These are phyloP conservation scores for Dinocampus coccinellae DNA, from an alignment of 2,888 invertebrate species.

Conservation along the genomic window DNA sequence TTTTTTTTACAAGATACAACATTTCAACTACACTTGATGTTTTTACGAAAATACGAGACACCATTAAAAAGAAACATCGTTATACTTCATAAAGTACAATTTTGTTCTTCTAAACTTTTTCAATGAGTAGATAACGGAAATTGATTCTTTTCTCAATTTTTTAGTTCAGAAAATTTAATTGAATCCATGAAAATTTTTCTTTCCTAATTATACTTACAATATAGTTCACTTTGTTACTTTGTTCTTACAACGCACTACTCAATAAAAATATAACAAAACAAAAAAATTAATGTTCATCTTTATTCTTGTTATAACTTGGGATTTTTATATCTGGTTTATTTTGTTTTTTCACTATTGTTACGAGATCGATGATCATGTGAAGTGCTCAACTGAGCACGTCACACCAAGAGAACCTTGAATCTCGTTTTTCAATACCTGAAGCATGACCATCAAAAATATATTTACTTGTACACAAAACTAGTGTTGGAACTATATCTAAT, in stretches of 20 bases:
- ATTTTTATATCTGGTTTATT: neutral
- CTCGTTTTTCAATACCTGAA: neutral
- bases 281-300: neutral
- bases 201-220: neutral
- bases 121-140: neutral
- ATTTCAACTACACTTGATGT: neutral
- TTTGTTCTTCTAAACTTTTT: slow-evolving; percentile 10
- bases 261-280: neutral
- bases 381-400: neutral
- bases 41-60: no score
- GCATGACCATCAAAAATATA: neutral
- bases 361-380: slow-evolving; percentile 20
- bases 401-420: neutral
- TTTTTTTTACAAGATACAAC: neutral
- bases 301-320: neutral
- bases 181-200: neutral
- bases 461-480: no score
- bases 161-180: neutral
- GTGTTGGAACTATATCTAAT: no score
- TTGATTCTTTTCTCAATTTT: neutral
- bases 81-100: neutral
- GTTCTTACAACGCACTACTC: neutral
- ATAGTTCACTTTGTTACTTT: neutral
- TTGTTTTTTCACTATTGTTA: neutral
- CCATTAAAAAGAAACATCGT: neutral